These are phyloP conservation scores for Pseudochirops cupreus DNA, from an alignment of 2,797 vertebrate species.

Conservation along the genomic window DNA sequence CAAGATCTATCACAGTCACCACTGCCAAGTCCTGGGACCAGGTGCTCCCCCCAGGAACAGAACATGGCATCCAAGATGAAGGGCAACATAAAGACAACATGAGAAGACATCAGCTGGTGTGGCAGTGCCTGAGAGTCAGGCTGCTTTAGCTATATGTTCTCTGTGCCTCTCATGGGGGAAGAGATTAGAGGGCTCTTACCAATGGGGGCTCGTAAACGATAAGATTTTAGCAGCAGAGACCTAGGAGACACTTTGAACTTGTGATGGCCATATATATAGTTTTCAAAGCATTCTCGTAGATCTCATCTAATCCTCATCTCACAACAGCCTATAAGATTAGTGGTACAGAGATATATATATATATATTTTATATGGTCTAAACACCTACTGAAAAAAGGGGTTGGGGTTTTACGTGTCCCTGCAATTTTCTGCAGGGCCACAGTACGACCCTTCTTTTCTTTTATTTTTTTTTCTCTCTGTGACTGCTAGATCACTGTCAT, in stretches of 20 bases:
- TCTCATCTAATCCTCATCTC: background rate
- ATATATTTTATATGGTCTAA: background rate
- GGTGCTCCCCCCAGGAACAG: background rate
- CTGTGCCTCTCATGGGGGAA: background rate
- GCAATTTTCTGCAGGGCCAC: background rate
- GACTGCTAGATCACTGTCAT: background rate
- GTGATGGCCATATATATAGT: background rate
- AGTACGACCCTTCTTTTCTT: background rate
- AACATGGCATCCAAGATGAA: background rate
- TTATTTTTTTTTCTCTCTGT: background rate
- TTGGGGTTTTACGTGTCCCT: background rate
- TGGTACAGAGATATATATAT: background rate
- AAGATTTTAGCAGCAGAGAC: background rate
- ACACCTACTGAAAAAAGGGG: background rate
- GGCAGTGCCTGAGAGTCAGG: background rate
- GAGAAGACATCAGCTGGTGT: background rate
- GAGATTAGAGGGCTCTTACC: background rate
- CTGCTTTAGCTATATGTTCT: background rate
- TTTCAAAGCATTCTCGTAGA: background rate
- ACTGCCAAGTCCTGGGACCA: background rate
- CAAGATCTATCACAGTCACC: background rate
- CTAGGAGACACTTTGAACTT: background rate
- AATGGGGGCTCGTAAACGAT: background rate
- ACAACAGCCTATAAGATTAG: background rate
- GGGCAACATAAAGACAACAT: background rate